phyloP scores from a whole-genome alignment of 2,888 invertebrate genomes.

The Cantharis rufa region DNA sequence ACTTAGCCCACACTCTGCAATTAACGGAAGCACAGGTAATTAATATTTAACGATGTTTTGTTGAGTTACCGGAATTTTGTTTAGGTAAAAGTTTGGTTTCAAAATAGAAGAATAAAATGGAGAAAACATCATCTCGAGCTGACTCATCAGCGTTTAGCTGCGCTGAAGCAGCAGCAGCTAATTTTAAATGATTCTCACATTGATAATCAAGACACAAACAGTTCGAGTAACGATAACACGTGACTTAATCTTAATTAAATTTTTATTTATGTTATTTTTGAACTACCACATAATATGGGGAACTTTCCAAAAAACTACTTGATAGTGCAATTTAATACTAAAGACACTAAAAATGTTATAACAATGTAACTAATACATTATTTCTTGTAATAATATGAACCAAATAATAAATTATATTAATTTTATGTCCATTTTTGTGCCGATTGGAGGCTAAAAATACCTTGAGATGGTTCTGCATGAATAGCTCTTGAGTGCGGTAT shows the following conservation, averaged over 20 bases:
- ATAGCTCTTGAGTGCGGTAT: no score
- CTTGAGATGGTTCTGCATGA: background rate
- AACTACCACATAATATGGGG: background rate
- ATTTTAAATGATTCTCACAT: slow-evolving; percentile 53
- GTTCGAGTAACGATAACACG: slow-evolving; percentile 50
- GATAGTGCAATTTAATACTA: slow-evolving; percentile 1
- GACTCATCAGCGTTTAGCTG: slow-evolving; percentile 82
- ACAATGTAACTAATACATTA: slow-evolving; percentile 9
- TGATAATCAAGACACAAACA: slow-evolving; percentile 58
- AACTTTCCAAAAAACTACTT: background rate
- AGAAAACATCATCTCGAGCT: slow-evolving; percentile 92
- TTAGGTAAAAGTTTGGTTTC: slow-evolving; percentile 89
- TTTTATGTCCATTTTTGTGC: background rate
- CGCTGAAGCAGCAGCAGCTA: slow-evolving; percentile 59
- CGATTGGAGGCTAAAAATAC: background rate
- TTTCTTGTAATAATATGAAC: slow-evolving; percentile 13
- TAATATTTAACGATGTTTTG: background rate
- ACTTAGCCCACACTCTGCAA: slow-evolving; percentile 85
- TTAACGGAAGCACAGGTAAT: slow-evolving; percentile 86
- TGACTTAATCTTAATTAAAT: slow-evolving; percentile 36
- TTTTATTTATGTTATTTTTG: background rate
- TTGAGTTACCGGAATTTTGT: background rate
- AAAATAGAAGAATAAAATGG: slow-evolving; percentile 94
- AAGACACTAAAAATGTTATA: background rate
- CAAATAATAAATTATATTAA: background rate